A percentile compares a stretch with the other conserved stretches of the same genome.
Conservation (phyloP, 1,140 invertebrate species). For the Helicoverpa armigera region DNA sequence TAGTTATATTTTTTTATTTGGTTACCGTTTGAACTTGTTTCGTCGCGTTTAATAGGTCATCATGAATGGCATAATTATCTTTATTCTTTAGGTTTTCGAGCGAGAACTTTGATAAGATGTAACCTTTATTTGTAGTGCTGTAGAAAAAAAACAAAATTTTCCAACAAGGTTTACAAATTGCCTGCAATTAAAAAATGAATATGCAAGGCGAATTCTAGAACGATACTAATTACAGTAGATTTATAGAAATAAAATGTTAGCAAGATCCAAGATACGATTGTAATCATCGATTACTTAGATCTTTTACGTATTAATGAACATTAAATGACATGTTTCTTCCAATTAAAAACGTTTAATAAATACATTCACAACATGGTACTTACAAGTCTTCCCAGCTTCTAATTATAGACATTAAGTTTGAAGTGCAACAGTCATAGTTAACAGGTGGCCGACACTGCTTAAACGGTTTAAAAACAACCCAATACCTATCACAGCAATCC, state of each 20-base stretch:
- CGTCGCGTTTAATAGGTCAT: slow-evolving; percentile 64
- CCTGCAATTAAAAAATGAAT: background rate
- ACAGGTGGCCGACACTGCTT: slow-evolving; percentile 65
- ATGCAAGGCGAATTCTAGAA: background rate
- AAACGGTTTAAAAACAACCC: slow-evolving; percentile 72
- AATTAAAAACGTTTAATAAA: no score
- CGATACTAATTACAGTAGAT: background rate
- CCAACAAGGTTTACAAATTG: background rate
- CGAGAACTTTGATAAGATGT: background rate
- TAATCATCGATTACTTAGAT: background rate
- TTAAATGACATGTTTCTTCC: no score
- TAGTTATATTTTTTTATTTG: slow-evolving; percentile 67
- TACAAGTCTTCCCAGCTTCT: slow-evolving; percentile 3
- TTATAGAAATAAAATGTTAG: slow-evolving; percentile 6
- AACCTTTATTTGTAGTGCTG: background rate
- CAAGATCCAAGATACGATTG: background rate
- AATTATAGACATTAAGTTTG: slow-evolving; percentile 34
- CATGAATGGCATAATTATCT: slow-evolving; percentile 14
- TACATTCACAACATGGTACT: background rate
- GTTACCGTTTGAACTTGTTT: slow-evolving; percentile 67
- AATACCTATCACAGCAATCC: slow-evolving; percentile 77
- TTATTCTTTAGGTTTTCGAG: slow-evolving; percentile 17
- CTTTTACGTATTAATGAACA: no score
- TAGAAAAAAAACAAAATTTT: background rate
- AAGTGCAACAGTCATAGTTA: slow-evolving; percentile 52